Conservation (phyloP, 2,113 vertebrate species). For the Rhinogobius similis region DNA sequence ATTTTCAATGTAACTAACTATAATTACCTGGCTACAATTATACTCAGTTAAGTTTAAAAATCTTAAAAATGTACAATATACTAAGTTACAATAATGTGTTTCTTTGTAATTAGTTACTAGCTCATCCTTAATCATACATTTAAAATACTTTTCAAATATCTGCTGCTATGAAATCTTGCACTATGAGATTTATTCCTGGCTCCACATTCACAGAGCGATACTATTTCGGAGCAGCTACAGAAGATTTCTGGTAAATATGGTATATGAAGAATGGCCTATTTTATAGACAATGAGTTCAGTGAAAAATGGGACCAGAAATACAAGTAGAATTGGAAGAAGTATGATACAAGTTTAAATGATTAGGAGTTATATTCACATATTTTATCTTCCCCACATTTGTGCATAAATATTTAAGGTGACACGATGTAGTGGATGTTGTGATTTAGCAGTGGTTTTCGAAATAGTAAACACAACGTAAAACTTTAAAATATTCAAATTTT, state of each 20-base stretch:
- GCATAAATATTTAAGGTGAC: conserved; percentile 22
- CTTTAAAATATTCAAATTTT: too few relatives aligned
- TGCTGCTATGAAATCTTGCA: neutral
- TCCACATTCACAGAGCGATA: neutral
- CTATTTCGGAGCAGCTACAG: conserved; percentile 9
- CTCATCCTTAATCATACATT: conserved; percentile 2
- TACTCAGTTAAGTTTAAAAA: too few relatives aligned
- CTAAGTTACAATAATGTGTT: too few relatives aligned
- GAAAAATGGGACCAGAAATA: conserved; percentile 13
- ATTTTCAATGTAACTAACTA: too few relatives aligned
- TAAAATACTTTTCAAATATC: neutral
- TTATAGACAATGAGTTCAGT: neutral
- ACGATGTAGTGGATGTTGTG: neutral
- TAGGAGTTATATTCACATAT: conserved; percentile 12
- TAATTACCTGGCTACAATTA: too few relatives aligned
- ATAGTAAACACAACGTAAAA: too few relatives aligned
- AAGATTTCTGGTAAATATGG: conserved; percentile 8
- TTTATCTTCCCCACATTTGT: conserved; percentile 22
- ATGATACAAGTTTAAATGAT: conserved; percentile 7
- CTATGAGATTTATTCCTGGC: neutral
- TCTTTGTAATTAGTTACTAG: too few relatives aligned
- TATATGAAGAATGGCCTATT: conserved; percentile 9
- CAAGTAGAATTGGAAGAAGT: conserved; percentile 4
- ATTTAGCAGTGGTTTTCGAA: neutral
- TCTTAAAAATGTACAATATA: too few relatives aligned